Percentiles rank a stretch among this genome's conserved stretches.
phyloP scores from a whole-genome alignment of 37 sponge, comb jelly and placozoan genomes.

The Ephydatia muelleri region DNA sequence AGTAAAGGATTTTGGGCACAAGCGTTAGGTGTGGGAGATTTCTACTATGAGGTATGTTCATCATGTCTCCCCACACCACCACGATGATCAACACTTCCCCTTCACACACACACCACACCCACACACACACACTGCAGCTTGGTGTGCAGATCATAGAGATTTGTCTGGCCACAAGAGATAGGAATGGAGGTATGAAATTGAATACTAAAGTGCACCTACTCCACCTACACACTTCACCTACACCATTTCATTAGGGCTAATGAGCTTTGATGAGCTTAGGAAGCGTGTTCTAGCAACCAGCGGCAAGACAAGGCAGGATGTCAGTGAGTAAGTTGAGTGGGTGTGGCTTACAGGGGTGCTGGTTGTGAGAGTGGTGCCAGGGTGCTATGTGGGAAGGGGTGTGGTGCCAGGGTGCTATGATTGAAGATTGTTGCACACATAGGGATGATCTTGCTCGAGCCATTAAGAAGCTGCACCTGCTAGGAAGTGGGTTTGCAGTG shows the following conservation, averaged over 20 bases:
- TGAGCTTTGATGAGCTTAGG: conserved; percentile 90
- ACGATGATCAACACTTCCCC: neutral
- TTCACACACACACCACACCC: neutral
- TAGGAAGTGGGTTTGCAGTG: conserved; percentile 96
- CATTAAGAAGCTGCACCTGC: conserved; percentile 87
- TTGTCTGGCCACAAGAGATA: conserved; percentile 88
- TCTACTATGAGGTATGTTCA: conserved; percentile 95
- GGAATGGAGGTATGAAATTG: conserved; percentile 82
- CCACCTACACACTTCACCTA: too few relatives aligned
- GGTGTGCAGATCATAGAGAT: conserved; percentile 98
- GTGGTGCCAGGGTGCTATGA: too few relatives aligned
- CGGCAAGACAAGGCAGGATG: conserved; percentile 91
- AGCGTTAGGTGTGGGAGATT: conserved; percentile 97
- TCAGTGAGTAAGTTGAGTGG: conserved; percentile 67
- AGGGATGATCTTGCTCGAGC: conserved; percentile 95
- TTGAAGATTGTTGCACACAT: neutral
- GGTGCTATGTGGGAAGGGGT: too few relatives aligned
- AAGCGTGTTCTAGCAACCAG: conserved; percentile 71
- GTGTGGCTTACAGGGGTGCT: too few relatives aligned
- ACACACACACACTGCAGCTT: conserved; percentile 41
- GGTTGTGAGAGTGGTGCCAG: too few relatives aligned
- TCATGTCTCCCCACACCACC: too few relatives aligned
- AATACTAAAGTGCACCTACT: too few relatives aligned
- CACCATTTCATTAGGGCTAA: conserved; percentile 71
- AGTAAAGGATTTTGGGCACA: conserved; percentile 99